Evolutionary conservation across 2,888 invertebrate species (phyloP).

Genomic region (Agrotis clavis): DNA sequence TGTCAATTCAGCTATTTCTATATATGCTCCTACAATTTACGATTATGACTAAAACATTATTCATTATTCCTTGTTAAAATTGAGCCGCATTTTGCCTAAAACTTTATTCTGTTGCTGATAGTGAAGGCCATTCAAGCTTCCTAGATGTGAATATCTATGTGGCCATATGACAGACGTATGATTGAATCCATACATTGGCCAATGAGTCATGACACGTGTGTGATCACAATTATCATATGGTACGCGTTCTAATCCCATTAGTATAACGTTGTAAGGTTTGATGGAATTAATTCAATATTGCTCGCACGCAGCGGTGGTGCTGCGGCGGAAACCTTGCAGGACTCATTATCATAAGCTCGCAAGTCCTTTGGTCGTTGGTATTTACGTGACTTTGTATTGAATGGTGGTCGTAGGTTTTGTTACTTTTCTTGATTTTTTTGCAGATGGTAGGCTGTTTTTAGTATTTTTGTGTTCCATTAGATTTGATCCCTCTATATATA

Average conservation of each 20-base stretch:
- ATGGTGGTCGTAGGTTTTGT: neutral
- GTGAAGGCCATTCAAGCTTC: too few relatives aligned
- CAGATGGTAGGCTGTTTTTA: neutral
- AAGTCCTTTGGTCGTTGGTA: constrained; percentile 1
- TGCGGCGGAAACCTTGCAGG: constrained; percentile 49
- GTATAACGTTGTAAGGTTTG: constrained; percentile 57
- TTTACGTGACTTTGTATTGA: neutral
- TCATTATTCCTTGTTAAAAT: neutral
- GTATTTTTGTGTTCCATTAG: too few relatives aligned
- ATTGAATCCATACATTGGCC: constrained; percentile 40
- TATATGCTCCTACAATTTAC: neutral
- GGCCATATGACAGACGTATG: neutral
- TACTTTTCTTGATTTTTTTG: neutral
- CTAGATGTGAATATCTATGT: too few relatives aligned
- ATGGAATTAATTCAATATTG: constrained; percentile 63
- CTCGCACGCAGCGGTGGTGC: constrained; percentile 44
- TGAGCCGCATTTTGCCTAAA: neutral
- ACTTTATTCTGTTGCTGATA: neutral
- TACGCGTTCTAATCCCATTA: constrained; percentile 58
- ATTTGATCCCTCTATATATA: too few relatives aligned
- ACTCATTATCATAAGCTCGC: constrained; percentile 59
- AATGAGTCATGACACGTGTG: constrained; percentile 49
- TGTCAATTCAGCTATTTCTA: neutral
- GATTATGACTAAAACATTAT: neutral
- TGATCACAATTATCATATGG: constrained; percentile 40